Base-by-base conservation (phyloP, 2,797 vertebrate genomes). In the Molossus alvarezi region DNA sequence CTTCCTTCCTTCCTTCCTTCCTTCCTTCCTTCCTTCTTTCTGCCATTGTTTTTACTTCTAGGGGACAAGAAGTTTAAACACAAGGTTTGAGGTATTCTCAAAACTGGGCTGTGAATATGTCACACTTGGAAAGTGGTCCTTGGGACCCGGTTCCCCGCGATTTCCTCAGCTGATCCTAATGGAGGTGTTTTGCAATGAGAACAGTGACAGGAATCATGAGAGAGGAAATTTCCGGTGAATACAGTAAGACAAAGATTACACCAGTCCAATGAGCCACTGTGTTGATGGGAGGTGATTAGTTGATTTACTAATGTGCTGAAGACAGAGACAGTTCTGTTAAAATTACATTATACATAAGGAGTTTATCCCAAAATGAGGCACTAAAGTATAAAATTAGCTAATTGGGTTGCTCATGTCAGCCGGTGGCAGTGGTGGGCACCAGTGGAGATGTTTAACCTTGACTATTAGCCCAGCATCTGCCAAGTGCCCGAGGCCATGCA, bases 341-440 rank as follows among this genome's bases (percentile, higher is more conserved):
- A 58, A 77, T 79, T 58, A 83, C 82, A 51, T 96, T 41, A 57
- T 27, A 75, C 48, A 23, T 29, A 71, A 92, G 8, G 64, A 51
- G 25, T 94, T 87, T 69, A 67, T 89, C 83, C 48, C 29, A 58
- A 91, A 94, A 96, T 1, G n/a, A 90, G 45, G 45, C 21, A 55
- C 9, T 64, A 41, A 55, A 85, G 6, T 51, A 64, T 62, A 33
- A 92, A 90, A 83, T 86, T 75, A 94, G 57, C 53, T 67, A 65
- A 83, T 11, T 83, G 37, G 6, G 33, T 60, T 41, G 29, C 76
- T 80, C 76, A 20, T 3, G 5, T 75, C 67, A 88, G 25, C 77
- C 53, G 53, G 57, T 20, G 41, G 62, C 17, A 64, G 23, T 29
- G 10, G 6, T 5, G n/a, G 51, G 45, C 41, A 77, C 33, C n/a